These are phyloP conservation scores for Pammene fasciana DNA, from an alignment of 2,888 invertebrate species.

Conservation along the genomic window DNA sequence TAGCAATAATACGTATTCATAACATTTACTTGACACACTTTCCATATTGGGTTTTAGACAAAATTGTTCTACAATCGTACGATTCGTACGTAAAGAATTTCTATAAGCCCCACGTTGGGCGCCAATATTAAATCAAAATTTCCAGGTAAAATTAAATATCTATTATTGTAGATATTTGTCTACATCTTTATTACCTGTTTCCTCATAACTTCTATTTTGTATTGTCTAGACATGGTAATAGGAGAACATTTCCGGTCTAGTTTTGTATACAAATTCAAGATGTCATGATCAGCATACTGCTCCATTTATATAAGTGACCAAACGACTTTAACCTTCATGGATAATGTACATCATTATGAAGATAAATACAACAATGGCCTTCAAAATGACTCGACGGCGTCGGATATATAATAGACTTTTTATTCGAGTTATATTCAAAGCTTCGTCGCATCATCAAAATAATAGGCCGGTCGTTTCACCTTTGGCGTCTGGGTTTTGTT, in stretches of 20 bases:
- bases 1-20: no score
- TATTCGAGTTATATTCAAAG: slow-evolving; percentile 61
- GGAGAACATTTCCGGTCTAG: background rate
- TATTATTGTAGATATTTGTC: no score
- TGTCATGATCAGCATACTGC: slow-evolving; percentile 24
- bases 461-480: slow-evolving; percentile 66
- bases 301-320: slow-evolving; percentile 39
- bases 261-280: slow-evolving; percentile 11
- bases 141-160: no score
- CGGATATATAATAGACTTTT: slow-evolving; percentile 49
- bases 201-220: background rate
- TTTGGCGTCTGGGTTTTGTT: slow-evolving; percentile 59
- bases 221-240: background rate
- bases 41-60: no score
- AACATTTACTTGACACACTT: no score
- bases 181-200: no score
- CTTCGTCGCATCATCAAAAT: slow-evolving; percentile 70
- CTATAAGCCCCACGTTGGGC: no score
- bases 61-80: no score
- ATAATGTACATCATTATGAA: slow-evolving; percentile 46
- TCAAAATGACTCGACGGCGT: slow-evolving; percentile 52
- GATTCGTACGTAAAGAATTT: no score
- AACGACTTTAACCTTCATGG: slow-evolving; percentile 45
- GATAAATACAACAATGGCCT: slow-evolving; percentile 53
- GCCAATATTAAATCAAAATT: no score